Base-by-base conservation (phyloP, 2,888 invertebrate genomes). In the Pilophorus perplexus region DNA sequence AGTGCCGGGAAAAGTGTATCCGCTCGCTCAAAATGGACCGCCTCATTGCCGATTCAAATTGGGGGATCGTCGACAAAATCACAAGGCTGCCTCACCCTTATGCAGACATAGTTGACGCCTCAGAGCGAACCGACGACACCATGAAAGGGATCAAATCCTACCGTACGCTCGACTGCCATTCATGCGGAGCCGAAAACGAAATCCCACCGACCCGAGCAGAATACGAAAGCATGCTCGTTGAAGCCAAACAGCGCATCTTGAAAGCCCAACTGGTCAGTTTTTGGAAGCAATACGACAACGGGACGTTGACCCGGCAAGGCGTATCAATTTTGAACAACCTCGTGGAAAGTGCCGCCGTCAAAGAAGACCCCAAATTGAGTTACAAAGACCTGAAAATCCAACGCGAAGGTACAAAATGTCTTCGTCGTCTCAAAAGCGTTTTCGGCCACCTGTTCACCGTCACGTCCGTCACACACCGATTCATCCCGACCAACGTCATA, bases 1-100 rank as follows among this genome's bases (percentile, higher is more conserved):
- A 46, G 33, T 66, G 57, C 10, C 12, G 66, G n/a, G 66, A 66
- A 12, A 66, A 57, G 37, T 42, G 18, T n/a, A 48, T 62, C 5
- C 46, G 62, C 3, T 62, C 67, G 1, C 46, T 67, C 38, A 67
- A 67, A 64, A 64, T 67, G 67, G 67, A 67, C 28, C 52, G 67
- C 3, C 64, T 67, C 16, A 55, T 67, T 25, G 64, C 67, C 16
- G 67, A 67, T 46, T 64, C 67, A 3, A 67, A 67, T 38, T 67
- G 67, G 67, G 12, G 42, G n/a, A 37, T 64, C 5, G 67, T 67
- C 12, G 67, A 67, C 6, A 23, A 55, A 10, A 44, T 55, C 16
- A 67, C 67, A 6, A 50, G 25, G 14, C 20, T 67, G 5, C 12
- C 20, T 2, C 66, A 66, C 40, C 66, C 66, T n/a, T 66, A 66